These are phyloP conservation scores for Sternarchorhynchus goeldii DNA, from an alignment of 2,797 vertebrate genomes.

Conservation along the genomic window DNA sequence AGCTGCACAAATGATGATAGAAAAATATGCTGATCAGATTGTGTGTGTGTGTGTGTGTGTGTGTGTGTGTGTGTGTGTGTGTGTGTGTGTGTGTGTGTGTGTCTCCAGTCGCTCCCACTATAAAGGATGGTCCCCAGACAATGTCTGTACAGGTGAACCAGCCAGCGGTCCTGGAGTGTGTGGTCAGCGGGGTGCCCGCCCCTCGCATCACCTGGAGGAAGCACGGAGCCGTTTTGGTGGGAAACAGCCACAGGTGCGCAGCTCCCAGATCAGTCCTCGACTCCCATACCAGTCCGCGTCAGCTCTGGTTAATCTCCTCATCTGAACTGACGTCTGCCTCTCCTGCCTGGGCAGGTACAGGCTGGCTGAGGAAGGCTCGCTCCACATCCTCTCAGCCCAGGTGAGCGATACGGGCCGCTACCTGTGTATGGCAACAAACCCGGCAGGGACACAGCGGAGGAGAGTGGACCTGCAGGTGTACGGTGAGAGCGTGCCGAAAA, in stretches of 20 bases:
- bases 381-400: slow-evolving; percentile 81
- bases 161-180: slow-evolving; percentile 81
- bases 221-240: slow-evolving; percentile 83
- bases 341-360: slow-evolving; percentile 74
- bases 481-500: slow-evolving; percentile 70
- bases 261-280: not conserved
- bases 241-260: slow-evolving; percentile 81
- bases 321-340: not conserved
- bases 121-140: slow-evolving; percentile 76
- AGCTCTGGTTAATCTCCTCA: not conserved
- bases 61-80: not conserved
- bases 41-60: not conserved
- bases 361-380: slow-evolving; percentile 82
- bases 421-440: slow-evolving; percentile 91
- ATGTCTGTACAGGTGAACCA: slow-evolving; percentile 75
- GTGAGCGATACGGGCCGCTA: slow-evolving; percentile 87
- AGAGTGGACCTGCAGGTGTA: slow-evolving; percentile 87
- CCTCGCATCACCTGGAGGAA: slow-evolving; percentile 95
- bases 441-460: slow-evolving; percentile 86
- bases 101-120: slow-evolving; percentile 84
- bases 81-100: slow-evolving; percentile 16
- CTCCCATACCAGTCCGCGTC: not conserved
- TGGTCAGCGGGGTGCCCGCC: slow-evolving; percentile 81
- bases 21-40: not conserved
- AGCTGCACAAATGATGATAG: not conserved